Percentiles rank a stretch among this genome's conserved stretches.
phyloP scores from a whole-genome alignment of 2,797 vertebrate genomes.

The Mormyrus hasselquistii region DNA sequence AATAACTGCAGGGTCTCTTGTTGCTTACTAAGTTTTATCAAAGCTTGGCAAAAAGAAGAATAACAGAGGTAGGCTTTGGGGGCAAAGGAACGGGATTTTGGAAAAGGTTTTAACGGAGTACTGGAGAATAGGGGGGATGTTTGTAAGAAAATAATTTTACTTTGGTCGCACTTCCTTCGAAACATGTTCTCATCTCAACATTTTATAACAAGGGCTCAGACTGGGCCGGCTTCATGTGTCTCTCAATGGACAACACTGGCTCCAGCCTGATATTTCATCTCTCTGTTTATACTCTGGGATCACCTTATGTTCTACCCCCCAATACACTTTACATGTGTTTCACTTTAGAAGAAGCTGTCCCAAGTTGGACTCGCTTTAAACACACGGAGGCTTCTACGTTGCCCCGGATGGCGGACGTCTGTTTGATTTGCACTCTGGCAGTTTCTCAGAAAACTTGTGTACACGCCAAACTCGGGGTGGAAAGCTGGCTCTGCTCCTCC shows the following conservation, averaged over 20 bases:
- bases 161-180: not conserved
- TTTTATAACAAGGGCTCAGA: slow-evolving; percentile 18
- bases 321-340: slow-evolving; percentile 27
- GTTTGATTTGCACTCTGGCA: slow-evolving; percentile 3
- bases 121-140: slow-evolving; percentile 18
- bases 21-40: not conserved
- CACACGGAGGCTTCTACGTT: slow-evolving; percentile 7
- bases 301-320: slow-evolving; percentile 2
- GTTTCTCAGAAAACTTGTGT: not conserved
- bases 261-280: slow-evolving; percentile 26
- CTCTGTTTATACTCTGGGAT: slow-evolving; percentile 23
- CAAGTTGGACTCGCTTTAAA: slow-evolving; percentile 17
- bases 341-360: slow-evolving; percentile 23
- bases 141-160: slow-evolving; percentile 10
- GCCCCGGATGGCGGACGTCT: not conserved
- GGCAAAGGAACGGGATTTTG: not conserved
- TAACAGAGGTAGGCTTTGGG: not conserved
- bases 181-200: slow-evolving; percentile 19
- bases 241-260: slow-evolving; percentile 16
- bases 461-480: not conserved
- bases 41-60: not conserved
- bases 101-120: not conserved
- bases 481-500: not conserved
- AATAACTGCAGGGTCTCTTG: not conserved
- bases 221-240: slow-evolving; percentile 11